These are phyloP conservation scores for Pachypeltis micranthus DNA, from an alignment of 1,140 invertebrate genomes.

Conservation along the genomic window DNA sequence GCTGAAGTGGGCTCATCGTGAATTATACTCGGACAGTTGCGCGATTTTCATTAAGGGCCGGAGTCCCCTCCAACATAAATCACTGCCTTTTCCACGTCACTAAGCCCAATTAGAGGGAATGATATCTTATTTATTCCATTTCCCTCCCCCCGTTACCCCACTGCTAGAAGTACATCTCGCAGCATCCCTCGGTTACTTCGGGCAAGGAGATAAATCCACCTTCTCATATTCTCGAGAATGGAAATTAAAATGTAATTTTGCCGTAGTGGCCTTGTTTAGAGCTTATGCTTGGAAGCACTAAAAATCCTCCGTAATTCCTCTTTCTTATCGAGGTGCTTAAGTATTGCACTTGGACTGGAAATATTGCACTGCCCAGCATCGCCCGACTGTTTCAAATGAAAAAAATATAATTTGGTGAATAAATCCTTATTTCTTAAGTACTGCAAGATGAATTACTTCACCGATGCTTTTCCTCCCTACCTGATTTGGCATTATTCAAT, in stretches of 20 bases:
- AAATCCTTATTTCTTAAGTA: too few species aligned
- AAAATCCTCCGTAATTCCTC: background rate
- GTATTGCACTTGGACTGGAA: too few species aligned
- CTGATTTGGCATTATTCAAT: too few species aligned
- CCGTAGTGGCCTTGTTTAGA: background rate
- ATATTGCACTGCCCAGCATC: too few species aligned
- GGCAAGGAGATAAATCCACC: background rate
- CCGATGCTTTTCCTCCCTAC: too few species aligned
- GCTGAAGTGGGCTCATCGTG: background rate
- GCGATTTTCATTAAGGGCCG: conserved; percentile 1
- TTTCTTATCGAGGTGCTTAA: background rate
- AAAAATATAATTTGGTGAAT: too few species aligned
- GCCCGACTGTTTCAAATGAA: too few species aligned
- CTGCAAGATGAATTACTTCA: too few species aligned
- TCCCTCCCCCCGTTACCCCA: background rate
- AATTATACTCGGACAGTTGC: background rate
- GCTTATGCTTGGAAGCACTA: background rate
- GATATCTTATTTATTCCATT: background rate
- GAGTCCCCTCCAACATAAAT: background rate
- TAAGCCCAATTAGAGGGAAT: conserved; percentile 1
- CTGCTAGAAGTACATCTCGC: background rate
- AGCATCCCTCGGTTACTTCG: background rate
- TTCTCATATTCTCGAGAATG: background rate
- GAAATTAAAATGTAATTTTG: conserved; percentile 3
- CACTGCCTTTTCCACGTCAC: background rate